These are phyloP conservation scores for Meriones psammophilus DNA, from an alignment of 2,797 vertebrate genomes.

Conservation along the genomic window DNA sequence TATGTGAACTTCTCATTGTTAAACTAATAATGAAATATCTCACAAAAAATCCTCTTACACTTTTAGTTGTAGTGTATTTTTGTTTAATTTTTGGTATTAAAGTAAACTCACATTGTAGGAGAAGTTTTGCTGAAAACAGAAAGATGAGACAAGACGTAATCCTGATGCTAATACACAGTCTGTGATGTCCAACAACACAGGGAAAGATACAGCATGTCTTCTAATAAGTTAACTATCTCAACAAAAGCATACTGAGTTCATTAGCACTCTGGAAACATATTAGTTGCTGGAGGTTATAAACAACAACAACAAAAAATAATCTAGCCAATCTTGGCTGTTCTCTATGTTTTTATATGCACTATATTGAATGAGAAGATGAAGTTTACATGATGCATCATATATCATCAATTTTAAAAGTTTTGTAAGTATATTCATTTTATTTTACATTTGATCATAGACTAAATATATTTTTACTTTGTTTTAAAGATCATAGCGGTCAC, in stretches of 20 bases:
- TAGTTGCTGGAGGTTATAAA: neutral
- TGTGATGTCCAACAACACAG: neutral
- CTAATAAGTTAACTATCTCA: neutral
- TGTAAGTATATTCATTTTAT: slow-evolving; percentile 18
- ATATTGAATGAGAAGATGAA: neutral
- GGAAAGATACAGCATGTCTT: neutral
- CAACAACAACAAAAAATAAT: neutral
- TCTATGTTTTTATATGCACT: neutral
- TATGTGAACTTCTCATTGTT: neutral
- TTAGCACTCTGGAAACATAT: neutral
- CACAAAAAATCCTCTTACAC: neutral
- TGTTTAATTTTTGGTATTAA: neutral
- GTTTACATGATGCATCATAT: neutral
- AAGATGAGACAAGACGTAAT: neutral
- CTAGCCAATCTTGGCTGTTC: neutral
- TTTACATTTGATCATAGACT: neutral
- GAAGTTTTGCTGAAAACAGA: neutral
- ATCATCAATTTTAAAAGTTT: neutral
- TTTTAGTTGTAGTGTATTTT: neutral
- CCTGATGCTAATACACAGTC: neutral
- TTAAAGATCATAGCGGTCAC: neutral
- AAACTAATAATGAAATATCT: neutral
- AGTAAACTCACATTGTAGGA: neutral
- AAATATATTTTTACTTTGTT: neutral
- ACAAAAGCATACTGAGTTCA: neutral